Conservation (phyloP, 2,113 vertebrate species). For the Amphilophus citrinellus region DNA sequence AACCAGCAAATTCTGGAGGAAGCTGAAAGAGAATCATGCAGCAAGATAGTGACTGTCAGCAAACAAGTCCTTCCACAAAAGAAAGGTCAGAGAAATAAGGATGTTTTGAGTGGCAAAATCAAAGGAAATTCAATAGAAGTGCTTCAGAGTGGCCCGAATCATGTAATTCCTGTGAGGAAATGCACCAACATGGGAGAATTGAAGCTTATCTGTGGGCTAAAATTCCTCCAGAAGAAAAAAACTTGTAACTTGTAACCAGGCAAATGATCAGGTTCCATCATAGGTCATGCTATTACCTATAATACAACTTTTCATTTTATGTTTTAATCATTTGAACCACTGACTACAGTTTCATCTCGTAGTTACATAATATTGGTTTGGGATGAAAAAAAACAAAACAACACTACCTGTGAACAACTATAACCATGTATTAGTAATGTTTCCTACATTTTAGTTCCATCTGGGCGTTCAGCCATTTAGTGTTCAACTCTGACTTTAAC, state of each 20-base stretch:
- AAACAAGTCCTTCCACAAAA: neutral
- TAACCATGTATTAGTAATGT: neutral
- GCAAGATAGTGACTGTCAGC: neutral
- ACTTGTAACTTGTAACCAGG: neutral
- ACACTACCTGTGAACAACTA: neutral
- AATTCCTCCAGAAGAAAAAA: neutral
- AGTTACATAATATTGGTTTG: conserved; percentile 20
- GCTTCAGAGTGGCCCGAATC: neutral
- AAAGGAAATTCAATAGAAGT: neutral
- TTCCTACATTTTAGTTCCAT: conserved; percentile 18
- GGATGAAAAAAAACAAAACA: neutral
- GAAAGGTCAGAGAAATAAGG: neutral
- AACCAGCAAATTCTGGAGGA: neutral
- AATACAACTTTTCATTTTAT: neutral
- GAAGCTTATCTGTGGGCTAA: neutral
- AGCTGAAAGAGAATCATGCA: neutral
- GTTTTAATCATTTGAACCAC: neutral
- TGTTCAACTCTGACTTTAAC: conserved; percentile 27
- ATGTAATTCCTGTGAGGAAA: neutral
- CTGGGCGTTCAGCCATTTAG: conserved; percentile 30
- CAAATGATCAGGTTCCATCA: neutral
- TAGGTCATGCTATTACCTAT: neutral
- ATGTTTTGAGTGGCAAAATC: neutral
- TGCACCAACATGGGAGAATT: neutral
- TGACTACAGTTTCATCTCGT: neutral